phyloP scores from a whole-genome alignment of 2,113 vertebrate species.

The Miniopterus natalensis region DNA sequence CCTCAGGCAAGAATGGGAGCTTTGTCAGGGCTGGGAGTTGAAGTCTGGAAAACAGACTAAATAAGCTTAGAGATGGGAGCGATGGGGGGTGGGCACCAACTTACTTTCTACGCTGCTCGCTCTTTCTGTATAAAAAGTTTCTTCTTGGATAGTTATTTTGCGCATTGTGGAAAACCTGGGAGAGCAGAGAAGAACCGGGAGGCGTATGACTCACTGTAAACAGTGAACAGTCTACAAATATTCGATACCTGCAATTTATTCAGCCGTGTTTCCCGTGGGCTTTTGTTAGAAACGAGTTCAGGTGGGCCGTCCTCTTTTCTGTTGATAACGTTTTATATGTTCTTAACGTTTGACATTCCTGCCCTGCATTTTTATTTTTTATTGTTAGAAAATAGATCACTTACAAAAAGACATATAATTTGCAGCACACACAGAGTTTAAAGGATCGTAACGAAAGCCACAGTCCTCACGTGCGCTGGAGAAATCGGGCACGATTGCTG shows the following conservation, averaged over 20 bases:
- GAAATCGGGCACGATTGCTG: not conserved
- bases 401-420: not conserved
- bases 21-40: not conserved
- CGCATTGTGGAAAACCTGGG: not conserved
- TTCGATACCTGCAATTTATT: not conserved
- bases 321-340: not conserved
- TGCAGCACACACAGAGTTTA: not conserved
- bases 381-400: not conserved
- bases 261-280: not conserved
- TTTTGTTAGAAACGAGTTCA: slow-evolving; percentile 30
- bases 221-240: not conserved
- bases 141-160: not conserved
- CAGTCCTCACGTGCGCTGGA: not conserved
- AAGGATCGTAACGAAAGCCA: not conserved
- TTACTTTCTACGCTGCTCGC: not conserved
- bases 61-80: not conserved
- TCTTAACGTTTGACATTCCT: not conserved
- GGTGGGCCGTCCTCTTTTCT: not conserved
- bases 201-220: not conserved
- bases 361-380: slow-evolving; percentile 30
- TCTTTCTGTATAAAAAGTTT: not conserved
- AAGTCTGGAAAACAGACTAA: slow-evolving; percentile 5
- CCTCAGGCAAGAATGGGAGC: not conserved
- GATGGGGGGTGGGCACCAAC: not conserved
- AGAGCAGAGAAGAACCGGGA: not conserved